Conservation (phyloP, 2,113 vertebrate species). For the Odocoileus hemionus region DNA sequence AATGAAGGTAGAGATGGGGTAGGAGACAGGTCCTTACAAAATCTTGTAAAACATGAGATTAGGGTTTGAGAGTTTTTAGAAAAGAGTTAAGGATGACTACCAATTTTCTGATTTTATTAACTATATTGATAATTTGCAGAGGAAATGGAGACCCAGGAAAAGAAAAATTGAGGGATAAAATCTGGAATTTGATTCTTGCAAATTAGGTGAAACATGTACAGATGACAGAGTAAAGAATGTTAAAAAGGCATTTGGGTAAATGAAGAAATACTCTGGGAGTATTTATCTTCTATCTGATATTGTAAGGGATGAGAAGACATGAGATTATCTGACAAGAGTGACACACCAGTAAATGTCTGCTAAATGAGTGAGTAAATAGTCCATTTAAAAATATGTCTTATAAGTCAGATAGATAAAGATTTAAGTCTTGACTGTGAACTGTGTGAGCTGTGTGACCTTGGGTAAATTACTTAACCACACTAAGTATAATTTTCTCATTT, state of each 20-base stretch:
- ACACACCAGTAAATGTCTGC: not conserved
- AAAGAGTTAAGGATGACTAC: not conserved
- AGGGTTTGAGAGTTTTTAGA: not conserved
- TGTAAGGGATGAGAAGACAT: not conserved
- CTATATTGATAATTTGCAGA: not conserved
- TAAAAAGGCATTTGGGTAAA: not conserved
- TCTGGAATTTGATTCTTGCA: not conserved
- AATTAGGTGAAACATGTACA: not conserved
- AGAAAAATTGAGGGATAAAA: not conserved
- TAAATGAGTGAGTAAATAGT: not conserved
- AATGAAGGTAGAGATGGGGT: not conserved
- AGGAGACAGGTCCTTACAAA: not conserved
- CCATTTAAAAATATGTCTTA: not conserved
- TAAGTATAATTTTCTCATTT: not conserved
- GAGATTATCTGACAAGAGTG: not conserved
- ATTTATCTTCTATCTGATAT: not conserved
- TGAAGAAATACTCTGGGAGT: not conserved
- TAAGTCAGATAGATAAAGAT: not conserved
- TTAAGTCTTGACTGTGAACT: slow-evolving; percentile 14
- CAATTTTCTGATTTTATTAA: slow-evolving; percentile 2
- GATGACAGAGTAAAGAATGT: not conserved
- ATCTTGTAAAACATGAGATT: not conserved
- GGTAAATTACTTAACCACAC: not conserved
- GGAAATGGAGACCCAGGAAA: not conserved
- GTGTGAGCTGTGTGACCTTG: not conserved